These are phyloP conservation scores for Diaprepes abbreviatus DNA, from an alignment of 2,888 invertebrate genomes.

Conservation along the genomic window DNA sequence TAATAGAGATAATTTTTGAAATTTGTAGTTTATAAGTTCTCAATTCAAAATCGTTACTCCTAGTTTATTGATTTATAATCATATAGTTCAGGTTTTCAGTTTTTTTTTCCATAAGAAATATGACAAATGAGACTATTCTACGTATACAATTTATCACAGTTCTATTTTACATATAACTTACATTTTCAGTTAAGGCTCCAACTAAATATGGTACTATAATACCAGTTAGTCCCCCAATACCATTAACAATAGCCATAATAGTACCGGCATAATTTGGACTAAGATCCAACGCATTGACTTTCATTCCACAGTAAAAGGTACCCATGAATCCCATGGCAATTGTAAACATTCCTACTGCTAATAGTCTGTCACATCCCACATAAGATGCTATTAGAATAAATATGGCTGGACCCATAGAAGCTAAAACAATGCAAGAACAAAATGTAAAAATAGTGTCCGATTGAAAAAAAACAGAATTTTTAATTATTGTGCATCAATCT, in stretches of 20 bases:
- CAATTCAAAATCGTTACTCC: too few relatives aligned
- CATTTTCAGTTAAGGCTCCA: slow-evolving; percentile 73
- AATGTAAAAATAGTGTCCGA: too few relatives aligned
- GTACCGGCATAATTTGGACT: slow-evolving; percentile 75
- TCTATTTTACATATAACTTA: slow-evolving; percentile 67
- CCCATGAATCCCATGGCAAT: slow-evolving; percentile 77
- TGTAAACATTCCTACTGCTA: slow-evolving; percentile 72
- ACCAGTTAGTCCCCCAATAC: slow-evolving; percentile 73
- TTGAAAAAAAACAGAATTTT: too few relatives aligned
- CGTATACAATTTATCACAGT: too few relatives aligned
- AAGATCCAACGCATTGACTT: slow-evolving; percentile 75
- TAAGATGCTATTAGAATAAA: slow-evolving; percentile 76
- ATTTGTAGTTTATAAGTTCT: too few relatives aligned
- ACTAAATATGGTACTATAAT: slow-evolving; percentile 73
- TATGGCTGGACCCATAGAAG: slow-evolving; percentile 74
- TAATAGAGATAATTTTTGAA: too few relatives aligned
- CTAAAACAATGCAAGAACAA: slow-evolving; percentile 63
- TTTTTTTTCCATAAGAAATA: too few relatives aligned
- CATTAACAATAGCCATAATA: slow-evolving; percentile 74
- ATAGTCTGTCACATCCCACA: slow-evolving; percentile 71
- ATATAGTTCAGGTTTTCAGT: too few relatives aligned
- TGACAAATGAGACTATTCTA: too few relatives aligned
- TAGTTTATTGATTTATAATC: too few relatives aligned
- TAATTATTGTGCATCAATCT: too few relatives aligned
- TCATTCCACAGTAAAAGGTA: slow-evolving; percentile 76